Evolutionary conservation across 2,888 invertebrate species (phyloP).

Genomic region (Orthosia gothica): DNA sequence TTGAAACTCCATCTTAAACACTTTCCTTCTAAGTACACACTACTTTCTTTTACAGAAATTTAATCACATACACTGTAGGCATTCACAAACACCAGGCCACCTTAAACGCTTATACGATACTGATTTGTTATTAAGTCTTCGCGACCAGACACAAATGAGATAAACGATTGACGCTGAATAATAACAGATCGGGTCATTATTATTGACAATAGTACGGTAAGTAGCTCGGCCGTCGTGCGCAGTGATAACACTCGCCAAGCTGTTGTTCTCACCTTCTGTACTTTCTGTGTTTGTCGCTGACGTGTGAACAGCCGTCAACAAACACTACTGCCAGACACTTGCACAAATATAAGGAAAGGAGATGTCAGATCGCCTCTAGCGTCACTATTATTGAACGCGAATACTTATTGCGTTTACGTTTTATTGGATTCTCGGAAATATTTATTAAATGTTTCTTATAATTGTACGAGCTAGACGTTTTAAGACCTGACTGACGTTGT

Average conservation of each 20-base stretch:
- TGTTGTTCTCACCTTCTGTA: constrained; percentile 55
- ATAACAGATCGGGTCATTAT: constrained; percentile 78
- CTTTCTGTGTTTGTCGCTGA: constrained; percentile 54
- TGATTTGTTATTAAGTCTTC: constrained; percentile 83
- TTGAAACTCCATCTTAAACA: constrained; percentile 86
- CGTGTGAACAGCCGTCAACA: constrained; percentile 73
- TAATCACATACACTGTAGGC: constrained; percentile 62
- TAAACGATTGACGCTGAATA: constrained; percentile 83
- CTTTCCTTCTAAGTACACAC: constrained; percentile 51
- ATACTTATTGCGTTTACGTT: constrained; percentile 26
- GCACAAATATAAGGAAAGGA: constrained; percentile 68
- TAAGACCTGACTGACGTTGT: constrained; percentile 10
- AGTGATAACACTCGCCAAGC: constrained; percentile 56
- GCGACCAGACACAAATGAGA: constrained; percentile 82
- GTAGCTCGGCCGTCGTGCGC: constrained; percentile 53
- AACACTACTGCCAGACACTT: constrained; percentile 73
- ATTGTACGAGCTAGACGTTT: constrained; percentile 8
- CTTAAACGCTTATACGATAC: constrained; percentile 82
- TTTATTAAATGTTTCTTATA: constrained; percentile 29
- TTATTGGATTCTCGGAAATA: constrained; percentile 26
- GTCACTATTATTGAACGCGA: constrained; percentile 50
- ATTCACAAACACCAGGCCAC: constrained; percentile 79
- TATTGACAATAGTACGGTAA: constrained; percentile 70
- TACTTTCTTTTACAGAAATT: constrained; percentile 62
- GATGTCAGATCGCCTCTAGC: constrained; percentile 51